A percentile compares a stretch with the other conserved stretches of the same genome.
These are phyloP conservation scores for Hydrophis major DNA, from an alignment of 2,797 vertebrate genomes.

Conservation along the genomic window DNA sequence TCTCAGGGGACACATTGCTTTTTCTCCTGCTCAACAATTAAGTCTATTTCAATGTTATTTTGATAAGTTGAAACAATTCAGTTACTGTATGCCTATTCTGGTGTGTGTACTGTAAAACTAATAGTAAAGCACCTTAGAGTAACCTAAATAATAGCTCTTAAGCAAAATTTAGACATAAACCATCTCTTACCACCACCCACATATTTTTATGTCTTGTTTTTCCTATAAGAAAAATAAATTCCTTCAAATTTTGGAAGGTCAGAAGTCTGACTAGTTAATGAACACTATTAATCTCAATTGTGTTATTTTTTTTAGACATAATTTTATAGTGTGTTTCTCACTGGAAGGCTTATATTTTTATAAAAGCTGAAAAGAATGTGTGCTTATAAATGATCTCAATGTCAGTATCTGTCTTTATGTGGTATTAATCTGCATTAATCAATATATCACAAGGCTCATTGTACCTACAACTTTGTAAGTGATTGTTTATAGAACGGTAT, in stretches of 20 bases:
- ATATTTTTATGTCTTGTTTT: conserved; percentile 56
- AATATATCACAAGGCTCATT: conserved; percentile 22
- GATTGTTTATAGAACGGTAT: conserved; percentile 20
- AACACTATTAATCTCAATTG: conserved; percentile 65
- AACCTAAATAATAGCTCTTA: conserved; percentile 68
- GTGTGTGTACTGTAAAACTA: conserved; percentile 62
- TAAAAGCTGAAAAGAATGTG: conserved; percentile 24
- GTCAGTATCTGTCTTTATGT: background rate
- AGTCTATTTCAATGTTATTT: conserved; percentile 80
- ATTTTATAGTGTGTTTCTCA: conserved; percentile 56
- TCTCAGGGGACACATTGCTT: conserved; percentile 73
- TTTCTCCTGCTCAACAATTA: conserved; percentile 79
- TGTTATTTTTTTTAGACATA: conserved; percentile 39
- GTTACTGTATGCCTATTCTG: conserved; percentile 75
- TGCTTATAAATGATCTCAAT: conserved; percentile 25
- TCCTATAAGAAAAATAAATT: conserved; percentile 44
- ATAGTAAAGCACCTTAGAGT: conserved; percentile 59
- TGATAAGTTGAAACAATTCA: conserved; percentile 79
- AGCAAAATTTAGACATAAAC: conserved; percentile 62
- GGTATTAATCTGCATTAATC: conserved; percentile 23
- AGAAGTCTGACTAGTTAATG: conserved; percentile 60
- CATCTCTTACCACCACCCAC: conserved; percentile 40
- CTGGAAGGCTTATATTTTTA: conserved; percentile 50
- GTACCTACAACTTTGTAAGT: conserved; percentile 8
- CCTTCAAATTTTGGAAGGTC: conserved; percentile 49